Evolutionary conservation across 2,113 vertebrate species (phyloP).

Genomic region (Saguinus imperator): DNA sequence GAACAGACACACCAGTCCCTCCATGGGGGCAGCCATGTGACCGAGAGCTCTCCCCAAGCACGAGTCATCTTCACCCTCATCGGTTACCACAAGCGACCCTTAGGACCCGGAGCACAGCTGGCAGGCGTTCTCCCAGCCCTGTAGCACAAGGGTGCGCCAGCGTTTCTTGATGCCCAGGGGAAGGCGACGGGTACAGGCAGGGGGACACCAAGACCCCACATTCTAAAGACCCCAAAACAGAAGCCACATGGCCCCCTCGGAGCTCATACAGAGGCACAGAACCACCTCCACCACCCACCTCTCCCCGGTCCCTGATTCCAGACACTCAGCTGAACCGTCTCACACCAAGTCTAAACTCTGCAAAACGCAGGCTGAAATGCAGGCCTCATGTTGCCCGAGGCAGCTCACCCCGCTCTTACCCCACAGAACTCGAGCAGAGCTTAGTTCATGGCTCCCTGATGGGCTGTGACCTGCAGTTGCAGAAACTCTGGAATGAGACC

Average conservation of each 20-base stretch:
- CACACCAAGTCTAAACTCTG: too few species aligned
- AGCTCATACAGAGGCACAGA: neutral
- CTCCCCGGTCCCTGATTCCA: neutral
- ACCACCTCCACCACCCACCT: too few species aligned
- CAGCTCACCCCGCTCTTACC: neutral
- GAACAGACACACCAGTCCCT: neutral
- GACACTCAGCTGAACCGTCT: accelerated
- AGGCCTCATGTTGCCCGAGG: neutral
- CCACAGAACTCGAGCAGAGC: too few species aligned
- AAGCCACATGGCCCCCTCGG: neutral
- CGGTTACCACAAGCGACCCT: neutral
- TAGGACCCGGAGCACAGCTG: neutral
- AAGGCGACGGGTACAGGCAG: neutral
- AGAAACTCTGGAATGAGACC: neutral
- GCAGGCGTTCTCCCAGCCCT: neutral
- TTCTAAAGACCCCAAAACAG: neutral
- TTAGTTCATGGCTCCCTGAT: neutral
- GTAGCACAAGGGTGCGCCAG: too few species aligned
- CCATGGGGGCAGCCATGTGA: accelerated
- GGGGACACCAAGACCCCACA: neutral
- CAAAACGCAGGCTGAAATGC: neutral
- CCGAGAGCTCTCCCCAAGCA: neutral
- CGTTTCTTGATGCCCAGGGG: neutral
- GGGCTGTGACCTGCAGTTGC: neutral
- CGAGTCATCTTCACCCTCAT: accelerated